phyloP scores from a whole-genome alignment of 2,888 invertebrate genomes.

The Gandaritis pyraliata region DNA sequence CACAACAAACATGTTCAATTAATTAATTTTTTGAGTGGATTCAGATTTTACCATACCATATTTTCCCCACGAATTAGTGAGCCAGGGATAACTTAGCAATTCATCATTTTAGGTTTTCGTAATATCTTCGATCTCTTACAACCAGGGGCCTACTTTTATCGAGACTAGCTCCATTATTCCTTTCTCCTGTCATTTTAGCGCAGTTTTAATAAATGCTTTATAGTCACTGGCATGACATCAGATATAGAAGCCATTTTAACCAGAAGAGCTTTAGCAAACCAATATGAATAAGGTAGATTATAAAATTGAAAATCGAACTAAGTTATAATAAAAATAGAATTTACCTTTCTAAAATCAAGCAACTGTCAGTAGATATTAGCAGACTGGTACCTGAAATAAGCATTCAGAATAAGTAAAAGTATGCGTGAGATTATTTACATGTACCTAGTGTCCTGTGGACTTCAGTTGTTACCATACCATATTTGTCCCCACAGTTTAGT shows the following conservation, averaged over 20 bases:
- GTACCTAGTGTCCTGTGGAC: neutral
- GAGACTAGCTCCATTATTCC: too few species aligned
- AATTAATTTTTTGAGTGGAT: neutral
- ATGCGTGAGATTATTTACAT: neutral
- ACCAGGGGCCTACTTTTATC: too few species aligned
- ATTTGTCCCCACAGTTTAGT: slow-evolving; percentile 65
- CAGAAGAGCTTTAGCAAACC: too few species aligned
- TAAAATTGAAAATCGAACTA: too few species aligned
- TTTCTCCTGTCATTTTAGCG: too few species aligned
- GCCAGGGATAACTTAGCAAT: slow-evolving; percentile 71
- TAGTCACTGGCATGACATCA: too few species aligned
- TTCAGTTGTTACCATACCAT: slow-evolving; percentile 69
- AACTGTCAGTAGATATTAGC: neutral
- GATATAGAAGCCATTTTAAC: too few species aligned
- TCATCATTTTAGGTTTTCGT: slow-evolving; percentile 54
- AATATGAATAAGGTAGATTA: too few species aligned
- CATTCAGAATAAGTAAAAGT: neutral
- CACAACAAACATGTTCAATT: neutral
- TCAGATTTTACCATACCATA: slow-evolving; percentile 70
- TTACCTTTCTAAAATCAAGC: neutral
- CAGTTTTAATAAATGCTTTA: too few species aligned
- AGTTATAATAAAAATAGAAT: too few species aligned
- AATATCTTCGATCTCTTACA: too few species aligned
- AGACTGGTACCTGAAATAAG: slow-evolving; percentile 3
- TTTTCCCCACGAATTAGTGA: slow-evolving; percentile 66